Evolutionary conservation across 2,888 invertebrate genomes (phyloP), one percentile per base, ranked within the genome.

Genomic region (Mamestra brassicae): DNA sequence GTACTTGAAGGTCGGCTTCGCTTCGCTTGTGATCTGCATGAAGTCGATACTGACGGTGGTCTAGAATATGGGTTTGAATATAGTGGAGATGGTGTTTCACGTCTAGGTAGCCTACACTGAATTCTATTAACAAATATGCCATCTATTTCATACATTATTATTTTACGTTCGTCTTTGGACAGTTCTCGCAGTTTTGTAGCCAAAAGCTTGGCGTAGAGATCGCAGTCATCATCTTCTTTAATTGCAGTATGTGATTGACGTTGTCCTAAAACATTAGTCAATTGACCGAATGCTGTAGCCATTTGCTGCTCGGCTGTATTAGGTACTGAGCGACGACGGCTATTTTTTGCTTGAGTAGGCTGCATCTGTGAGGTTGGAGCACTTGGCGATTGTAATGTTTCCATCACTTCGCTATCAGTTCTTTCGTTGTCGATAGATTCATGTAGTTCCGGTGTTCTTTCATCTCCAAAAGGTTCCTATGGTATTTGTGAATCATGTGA

Each of bases 111-210:
- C 45, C 52, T 71, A n/a, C 52, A 38, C 55, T 64, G 42, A 64
- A 80, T 83, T 74, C 77, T 83, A 70, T 73, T 83, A 74, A 84
- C 60, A 80, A 84, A 82, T 67, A 81, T 70, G 47, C 74, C 77
- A 60, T 88, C 84, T 83, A 74, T 87, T 67, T 84, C 57, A 68
- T 81, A 84, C 80, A 84, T 80, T 42, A 84, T 82, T 60, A 84
- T 45, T 75, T 77, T 81, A 61, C 83, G 61, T 64, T 81, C 81
- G 76, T 80, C 80, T 62, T 50, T 67, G 67, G 84, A 65, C 64
- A 87, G 71, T 81, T 70, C 74, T 34, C 78, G 83, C 57, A 89
- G 74, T 68, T 87, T 88, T 82, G 78, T 85, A 47, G 87, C 84
- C 26, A 88, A 72, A 63, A 89, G 61, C 73, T 87, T 87, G 13